Conservation (phyloP, 2,113 vertebrate species). For the Poeciliopsis prolifica region DNA sequence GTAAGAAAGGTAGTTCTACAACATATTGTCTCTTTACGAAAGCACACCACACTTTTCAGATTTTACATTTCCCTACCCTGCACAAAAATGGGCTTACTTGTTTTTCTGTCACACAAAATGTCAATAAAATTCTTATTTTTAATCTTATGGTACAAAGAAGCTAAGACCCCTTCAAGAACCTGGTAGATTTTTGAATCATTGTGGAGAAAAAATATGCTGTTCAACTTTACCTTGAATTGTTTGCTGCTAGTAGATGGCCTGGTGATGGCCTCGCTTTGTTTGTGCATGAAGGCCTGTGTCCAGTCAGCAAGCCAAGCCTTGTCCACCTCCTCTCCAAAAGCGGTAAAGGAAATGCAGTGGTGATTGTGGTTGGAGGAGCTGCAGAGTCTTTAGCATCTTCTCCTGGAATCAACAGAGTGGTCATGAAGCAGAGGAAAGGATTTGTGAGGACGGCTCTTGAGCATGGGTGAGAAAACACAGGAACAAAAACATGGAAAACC, state of each 20-base stretch:
- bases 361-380: slow-evolving; percentile 83
- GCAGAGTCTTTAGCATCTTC: slow-evolving; percentile 75
- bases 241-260: neutral
- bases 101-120: too few species aligned
- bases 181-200: too few species aligned
- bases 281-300: slow-evolving; percentile 66
- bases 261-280: slow-evolving; percentile 23
- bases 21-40: neutral
- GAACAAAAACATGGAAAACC: neutral
- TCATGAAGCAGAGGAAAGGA: slow-evolving; percentile 77
- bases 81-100: too few species aligned
- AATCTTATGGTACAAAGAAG: too few species aligned
- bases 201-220: too few species aligned
- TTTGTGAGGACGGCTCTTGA: slow-evolving; percentile 83
- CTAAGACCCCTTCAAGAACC: too few species aligned
- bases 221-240: neutral
- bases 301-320: slow-evolving; percentile 79
- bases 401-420: slow-evolving; percentile 74
- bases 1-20: neutral
- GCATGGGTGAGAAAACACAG: slow-evolving; percentile 76
- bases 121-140: too few species aligned
- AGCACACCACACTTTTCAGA: too few species aligned
- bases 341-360: slow-evolving; percentile 80
- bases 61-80: too few species aligned
- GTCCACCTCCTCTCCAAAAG: slow-evolving; percentile 72